Base-by-base conservation (phyloP, 2,888 invertebrate species). In the Hirtodrosophila cameraria region DNA sequence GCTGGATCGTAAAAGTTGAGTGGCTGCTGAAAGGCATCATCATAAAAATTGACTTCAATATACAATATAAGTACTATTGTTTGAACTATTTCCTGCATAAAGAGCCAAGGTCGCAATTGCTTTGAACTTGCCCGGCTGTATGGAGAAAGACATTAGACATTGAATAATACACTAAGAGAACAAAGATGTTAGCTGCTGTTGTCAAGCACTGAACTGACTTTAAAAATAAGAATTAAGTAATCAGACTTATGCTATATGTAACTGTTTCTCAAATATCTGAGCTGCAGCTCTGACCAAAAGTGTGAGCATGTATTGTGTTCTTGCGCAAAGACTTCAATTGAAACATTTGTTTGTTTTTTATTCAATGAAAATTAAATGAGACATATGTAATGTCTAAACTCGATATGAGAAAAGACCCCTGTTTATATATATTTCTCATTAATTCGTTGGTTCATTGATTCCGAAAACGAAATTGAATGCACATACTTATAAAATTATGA, bases 381-480 rank as follows among this genome's bases (percentile, higher is more conserved):
- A 35, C 46, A 85, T 50, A 55, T 60, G 61, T 63, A 60, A 57
- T 61, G 38, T 52, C 16, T 39, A 36, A 74, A 55, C 45, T 57
- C 42, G 61, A 75, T 59, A 41, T 58, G 45, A 52, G 42, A 36
- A n/a, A n/a, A 53, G 33, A 2, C 31, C 46, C 38, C 45, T 18
- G 12, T 55, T 27, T 60, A 59, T 53, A 54, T 81, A 54, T 41
- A 67, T 53, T 86, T 86, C 78, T 60, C 61, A 60, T 86, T 84
- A 86, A 80, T 63, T 67, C 60, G 46, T 59, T 54, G 45, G 72
- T 72, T 85, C 87, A 82, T 85, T 82, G 82, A 82, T 82, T 82
- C 87, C 76, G 54, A 75, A 82, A 82, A 82, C 83, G 82, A 65
- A 82, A 87, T 82, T 82, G 72, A 85, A 82, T 69, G 68, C 86